Conservation (phyloP, 92 coral and sea anemone genomes). For the Muricea muricata region DNA sequence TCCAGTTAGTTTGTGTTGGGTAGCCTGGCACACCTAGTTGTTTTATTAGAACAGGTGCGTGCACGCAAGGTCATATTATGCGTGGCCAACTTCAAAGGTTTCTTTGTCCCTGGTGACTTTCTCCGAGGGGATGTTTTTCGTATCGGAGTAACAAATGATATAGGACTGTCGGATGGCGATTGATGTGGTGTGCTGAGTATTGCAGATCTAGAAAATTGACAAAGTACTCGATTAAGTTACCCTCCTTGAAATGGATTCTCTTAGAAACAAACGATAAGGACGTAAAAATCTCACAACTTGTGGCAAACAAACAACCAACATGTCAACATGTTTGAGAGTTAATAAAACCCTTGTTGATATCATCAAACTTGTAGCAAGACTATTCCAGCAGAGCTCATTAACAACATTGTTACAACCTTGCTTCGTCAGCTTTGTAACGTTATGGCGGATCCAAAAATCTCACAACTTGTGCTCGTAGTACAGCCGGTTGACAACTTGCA, state of each 20-base stretch:
- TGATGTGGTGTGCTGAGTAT: constrained; percentile 82
- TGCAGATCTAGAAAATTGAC: constrained; percentile 30
- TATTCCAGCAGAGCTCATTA: no score
- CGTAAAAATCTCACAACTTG: no score
- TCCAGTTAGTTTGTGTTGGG: constrained; percentile 66
- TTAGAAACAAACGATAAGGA: not conserved
- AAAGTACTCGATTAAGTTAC: not conserved
- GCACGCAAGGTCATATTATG: constrained; percentile 90
- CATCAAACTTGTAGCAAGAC: no score
- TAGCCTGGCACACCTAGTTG: constrained; percentile 83
- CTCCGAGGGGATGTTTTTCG: constrained; percentile 69
- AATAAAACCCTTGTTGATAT: no score
- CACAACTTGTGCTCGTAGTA: no score
- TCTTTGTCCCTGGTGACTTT: constrained; percentile 40
- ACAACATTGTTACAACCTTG: no score
- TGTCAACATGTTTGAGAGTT: no score
- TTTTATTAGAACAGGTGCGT: constrained; percentile 67
- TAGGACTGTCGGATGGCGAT: constrained; percentile 98
- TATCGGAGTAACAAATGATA: constrained; percentile 90
- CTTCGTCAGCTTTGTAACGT: no score
- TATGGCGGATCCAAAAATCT: no score
- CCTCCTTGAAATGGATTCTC: not conserved
- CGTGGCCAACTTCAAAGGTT: constrained; percentile 48
- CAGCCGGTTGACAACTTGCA: no score
- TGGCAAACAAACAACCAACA: no score